A percentile compares a stretch with the other conserved stretches of the same genome.
These are phyloP conservation scores for Eulemur albifrons DNA, from an alignment of 2,797 vertebrate species.

Conservation along the genomic window DNA sequence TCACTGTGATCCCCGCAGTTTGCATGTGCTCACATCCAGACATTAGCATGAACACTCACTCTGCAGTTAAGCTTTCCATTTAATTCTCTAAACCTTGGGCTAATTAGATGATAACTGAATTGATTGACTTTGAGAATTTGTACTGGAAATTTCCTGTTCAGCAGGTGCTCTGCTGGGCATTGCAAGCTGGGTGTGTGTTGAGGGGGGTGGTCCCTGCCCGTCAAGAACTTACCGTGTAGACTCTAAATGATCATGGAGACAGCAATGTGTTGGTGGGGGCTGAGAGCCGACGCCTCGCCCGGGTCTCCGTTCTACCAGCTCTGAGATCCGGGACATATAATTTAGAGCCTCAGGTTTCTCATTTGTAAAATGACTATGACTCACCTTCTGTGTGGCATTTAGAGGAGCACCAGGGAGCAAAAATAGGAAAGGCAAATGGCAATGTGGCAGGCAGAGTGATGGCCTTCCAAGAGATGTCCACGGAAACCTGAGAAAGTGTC, in stretches of 20 bases:
- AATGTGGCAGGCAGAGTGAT: rapidly evolving
- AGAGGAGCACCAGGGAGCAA: neutral
- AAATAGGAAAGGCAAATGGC: rapidly evolving
- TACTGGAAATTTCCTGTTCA: neutral
- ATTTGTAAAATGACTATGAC: neutral
- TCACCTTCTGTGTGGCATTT: rapidly evolving
- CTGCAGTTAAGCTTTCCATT: neutral
- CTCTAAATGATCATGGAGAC: too few species aligned
- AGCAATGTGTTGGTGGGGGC: rapidly evolving
- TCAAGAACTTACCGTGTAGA: neutral
- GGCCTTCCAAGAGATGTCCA: neutral
- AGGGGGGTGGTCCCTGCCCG: neutral
- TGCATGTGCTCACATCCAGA: neutral
- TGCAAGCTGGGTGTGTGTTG: neutral
- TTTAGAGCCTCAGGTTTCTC: neutral
- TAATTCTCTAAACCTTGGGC: neutral
- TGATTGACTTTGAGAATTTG: neutral
- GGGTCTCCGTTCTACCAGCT: neutral
- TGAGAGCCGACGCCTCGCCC: neutral
- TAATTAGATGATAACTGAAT: neutral
- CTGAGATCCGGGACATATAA: neutral
- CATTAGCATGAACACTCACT: neutral
- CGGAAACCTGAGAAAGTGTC: rapidly evolving
- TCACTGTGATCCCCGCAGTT: neutral
- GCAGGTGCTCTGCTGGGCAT: neutral